Base-by-base conservation (phyloP, 2,888 invertebrate species). In the Cryptus armator region DNA sequence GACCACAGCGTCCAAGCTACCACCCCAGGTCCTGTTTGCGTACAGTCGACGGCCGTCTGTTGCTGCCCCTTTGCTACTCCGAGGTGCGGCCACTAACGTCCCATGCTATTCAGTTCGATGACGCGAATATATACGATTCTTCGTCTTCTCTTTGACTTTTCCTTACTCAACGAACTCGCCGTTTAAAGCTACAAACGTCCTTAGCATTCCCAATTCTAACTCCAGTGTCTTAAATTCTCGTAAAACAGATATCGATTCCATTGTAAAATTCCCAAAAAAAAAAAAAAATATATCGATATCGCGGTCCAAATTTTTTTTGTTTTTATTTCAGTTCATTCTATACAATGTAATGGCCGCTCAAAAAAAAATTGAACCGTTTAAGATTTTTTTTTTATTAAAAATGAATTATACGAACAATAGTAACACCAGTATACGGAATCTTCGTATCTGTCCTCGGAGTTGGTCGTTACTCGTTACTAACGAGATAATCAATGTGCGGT, bases 401-500 rank as follows among this genome's bases (percentile, higher is more conserved):
- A 37, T 37, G 5, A 37, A 37, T 37, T 37, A 37, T 6, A 5
- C 37, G 37, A 37, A 37, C 37, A 37, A 37, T 37, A 37, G 1
- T 37, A 37, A 37, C 6, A 37, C 9, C 37, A 9, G 5, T 37
- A 37, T 37, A 37, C 24, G 24, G 24, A 24, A 24, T 24, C 24
- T 24, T 19, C 4, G 19, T 19, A 19, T 19, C 3, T 19, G 24
- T 4, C 10, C 10, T 56, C 10, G 10, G 19, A 9, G 10, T 56
- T 24, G n/a, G 16, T 29, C 12, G 19, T 10, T 76, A 12, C 68
- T 68, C 0, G 70, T 3, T 16, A 10, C 70, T 32, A 75, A 46
- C 81, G 81, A 86, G 83, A 88, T 90, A 91, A 89, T 89, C 87
- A 89, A 90, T 88, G 86, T 86, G 84, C 37, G 32, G 62, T n/a